A percentile compares a stretch with the other conserved stretches of the same genome.
These are phyloP conservation scores for Campoletis raptor DNA, from an alignment of 2,888 invertebrate genomes.

Conservation along the genomic window DNA sequence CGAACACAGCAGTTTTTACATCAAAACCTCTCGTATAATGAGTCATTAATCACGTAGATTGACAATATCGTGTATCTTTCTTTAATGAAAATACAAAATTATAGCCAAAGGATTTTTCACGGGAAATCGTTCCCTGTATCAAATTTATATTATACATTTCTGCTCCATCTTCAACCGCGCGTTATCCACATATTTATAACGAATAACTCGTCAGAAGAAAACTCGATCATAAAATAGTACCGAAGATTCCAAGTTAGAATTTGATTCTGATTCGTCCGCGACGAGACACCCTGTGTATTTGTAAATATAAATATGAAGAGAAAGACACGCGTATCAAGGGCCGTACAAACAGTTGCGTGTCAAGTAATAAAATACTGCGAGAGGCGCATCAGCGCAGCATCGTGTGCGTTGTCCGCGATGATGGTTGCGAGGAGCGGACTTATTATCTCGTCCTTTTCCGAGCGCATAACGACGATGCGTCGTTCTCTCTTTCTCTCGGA, in stretches of 20 bases:
- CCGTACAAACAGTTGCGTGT: conserved; percentile 46
- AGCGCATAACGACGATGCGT: conserved; percentile 9
- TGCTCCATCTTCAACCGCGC: background rate
- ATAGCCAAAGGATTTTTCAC: background rate
- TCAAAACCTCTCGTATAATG: background rate
- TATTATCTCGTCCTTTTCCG: conserved; percentile 45
- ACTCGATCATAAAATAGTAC: background rate
- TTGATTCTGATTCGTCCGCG: background rate
- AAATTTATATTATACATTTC: background rate
- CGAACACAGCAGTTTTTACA: background rate
- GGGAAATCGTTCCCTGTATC: background rate
- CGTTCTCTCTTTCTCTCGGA: conserved; percentile 16
- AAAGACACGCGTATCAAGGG: conserved; percentile 12
- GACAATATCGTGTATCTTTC: background rate
- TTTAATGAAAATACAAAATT: background rate
- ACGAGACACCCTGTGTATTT: background rate
- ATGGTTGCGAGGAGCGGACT: conserved; percentile 47
- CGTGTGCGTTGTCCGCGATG: conserved; percentile 25
- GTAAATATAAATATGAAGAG: background rate
- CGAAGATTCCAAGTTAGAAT: background rate
- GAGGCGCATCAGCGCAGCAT: conserved; percentile 19
- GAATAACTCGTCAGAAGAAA: background rate
- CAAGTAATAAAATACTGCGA: conserved; percentile 39
- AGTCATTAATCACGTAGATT: background rate
- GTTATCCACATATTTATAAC: background rate